Conservation (phyloP, 1,140 invertebrate genomes). For the Conopomorpha cramerella region DNA sequence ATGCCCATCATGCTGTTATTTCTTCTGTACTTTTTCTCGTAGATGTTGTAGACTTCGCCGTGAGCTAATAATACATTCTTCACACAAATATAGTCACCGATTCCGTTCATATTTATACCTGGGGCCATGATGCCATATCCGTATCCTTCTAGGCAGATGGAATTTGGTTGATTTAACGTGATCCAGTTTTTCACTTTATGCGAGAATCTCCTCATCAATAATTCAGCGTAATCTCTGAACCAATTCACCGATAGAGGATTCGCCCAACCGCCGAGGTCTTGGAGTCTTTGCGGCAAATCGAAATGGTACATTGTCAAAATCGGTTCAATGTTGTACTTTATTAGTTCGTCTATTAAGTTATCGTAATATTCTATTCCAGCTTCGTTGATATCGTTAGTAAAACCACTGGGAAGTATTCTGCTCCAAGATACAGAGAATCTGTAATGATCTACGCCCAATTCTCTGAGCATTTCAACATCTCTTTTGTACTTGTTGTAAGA, state of each 20-base stretch:
- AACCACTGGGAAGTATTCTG: constrained; percentile 31
- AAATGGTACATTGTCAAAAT: constrained; percentile 72
- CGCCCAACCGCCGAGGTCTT: constrained; percentile 69
- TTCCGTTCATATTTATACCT: constrained; percentile 46
- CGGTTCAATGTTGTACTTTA: constrained; percentile 60
- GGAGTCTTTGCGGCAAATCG: constrained; percentile 66
- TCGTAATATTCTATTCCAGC: constrained; percentile 68
- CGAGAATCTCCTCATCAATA: constrained; percentile 64
- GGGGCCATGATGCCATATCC: constrained; percentile 54
- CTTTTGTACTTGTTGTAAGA: constrained; percentile 29
- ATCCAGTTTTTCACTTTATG: constrained; percentile 67
- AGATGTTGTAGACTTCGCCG: constrained; percentile 66
- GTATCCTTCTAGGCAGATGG: constrained; percentile 64
- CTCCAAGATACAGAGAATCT: constrained; percentile 34
- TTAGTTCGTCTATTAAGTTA: constrained; percentile 65
- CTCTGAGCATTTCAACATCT: constrained; percentile 35
- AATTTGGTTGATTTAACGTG: constrained; percentile 72
- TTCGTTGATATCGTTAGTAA: constrained; percentile 60
- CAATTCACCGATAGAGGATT: constrained; percentile 64
- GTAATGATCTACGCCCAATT: constrained; percentile 28
- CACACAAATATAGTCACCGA: constrained; percentile 60
- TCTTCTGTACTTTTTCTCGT: constrained; percentile 64
- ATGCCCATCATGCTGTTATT: constrained; percentile 44
- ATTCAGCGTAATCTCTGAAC: constrained; percentile 65
- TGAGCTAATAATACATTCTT: constrained; percentile 66